Conservation (phyloP, 2,888 invertebrate species). For the Noctua pronuba region DNA sequence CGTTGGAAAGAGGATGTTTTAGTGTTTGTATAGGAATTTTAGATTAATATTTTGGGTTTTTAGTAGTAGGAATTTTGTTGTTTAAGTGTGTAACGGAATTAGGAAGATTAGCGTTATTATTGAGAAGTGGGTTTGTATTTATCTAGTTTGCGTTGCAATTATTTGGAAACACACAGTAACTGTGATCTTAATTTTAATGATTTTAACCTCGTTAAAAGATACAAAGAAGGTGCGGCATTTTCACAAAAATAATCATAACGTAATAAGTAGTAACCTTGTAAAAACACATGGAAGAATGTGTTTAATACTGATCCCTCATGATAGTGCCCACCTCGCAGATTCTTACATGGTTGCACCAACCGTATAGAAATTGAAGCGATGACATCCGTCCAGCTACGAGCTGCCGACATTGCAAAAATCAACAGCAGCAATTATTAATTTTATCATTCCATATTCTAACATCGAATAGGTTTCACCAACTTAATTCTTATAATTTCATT, state of each 20-base stretch:
- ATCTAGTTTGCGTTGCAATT: not conserved
- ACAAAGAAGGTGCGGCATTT: no score
- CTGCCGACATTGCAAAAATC: no score
- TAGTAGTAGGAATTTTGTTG: not conserved
- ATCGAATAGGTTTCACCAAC: no score
- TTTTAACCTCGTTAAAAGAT: not conserved
- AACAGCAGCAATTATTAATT: no score
- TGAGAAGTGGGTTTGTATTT: not conserved
- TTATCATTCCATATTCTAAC: no score
- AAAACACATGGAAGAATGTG: not conserved
- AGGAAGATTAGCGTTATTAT: not conserved
- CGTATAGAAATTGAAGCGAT: no score
- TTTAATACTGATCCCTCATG: no score
- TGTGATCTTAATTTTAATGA: not conserved
- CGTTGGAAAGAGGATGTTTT: conserved; percentile 30
- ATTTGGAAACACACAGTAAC: not conserved
- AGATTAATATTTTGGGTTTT: conserved; percentile 8
- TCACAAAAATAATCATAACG: no score
- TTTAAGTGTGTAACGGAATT: conserved; percentile 3
- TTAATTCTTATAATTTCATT: no score
- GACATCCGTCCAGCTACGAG: no score
- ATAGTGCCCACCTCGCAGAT: no score
- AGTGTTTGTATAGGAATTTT: conserved; percentile 6
- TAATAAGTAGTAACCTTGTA: not conserved
- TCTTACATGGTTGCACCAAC: no score